Evolutionary conservation across 2,797 vertebrate species (phyloP).

Genomic region (Enteromius fasciolatus): DNA sequence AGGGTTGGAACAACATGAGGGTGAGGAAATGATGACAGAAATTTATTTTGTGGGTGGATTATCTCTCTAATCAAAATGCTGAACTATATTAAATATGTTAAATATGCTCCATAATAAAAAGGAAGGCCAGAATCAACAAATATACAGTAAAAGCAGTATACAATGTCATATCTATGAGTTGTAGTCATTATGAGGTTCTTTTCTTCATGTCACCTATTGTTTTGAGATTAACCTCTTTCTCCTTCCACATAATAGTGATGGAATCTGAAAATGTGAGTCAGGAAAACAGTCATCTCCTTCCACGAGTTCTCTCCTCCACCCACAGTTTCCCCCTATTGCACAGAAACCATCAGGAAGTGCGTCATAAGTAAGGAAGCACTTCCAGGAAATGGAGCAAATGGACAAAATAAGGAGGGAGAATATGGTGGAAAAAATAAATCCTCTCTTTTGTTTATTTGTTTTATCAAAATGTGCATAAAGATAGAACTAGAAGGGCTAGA

Average conservation of each 20-base stretch:
- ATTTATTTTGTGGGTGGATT: background rate
- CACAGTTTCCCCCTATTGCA: slow-evolving; percentile 64
- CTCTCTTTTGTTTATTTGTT: slow-evolving; percentile 1
- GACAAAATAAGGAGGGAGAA: slow-evolving; percentile 36
- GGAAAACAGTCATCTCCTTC: slow-evolving; percentile 52
- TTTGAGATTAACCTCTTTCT: slow-evolving; percentile 29
- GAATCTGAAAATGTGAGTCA: slow-evolving; percentile 51
- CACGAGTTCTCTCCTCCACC: slow-evolving; percentile 31
- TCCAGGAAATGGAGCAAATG: slow-evolving; percentile 60
- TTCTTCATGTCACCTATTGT: slow-evolving; percentile 45
- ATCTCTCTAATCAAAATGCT: background rate
- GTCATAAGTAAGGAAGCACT: slow-evolving; percentile 71
- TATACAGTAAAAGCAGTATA: background rate
- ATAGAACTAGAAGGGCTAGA: background rate
- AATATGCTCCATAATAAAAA: background rate
- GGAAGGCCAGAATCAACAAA: background rate
- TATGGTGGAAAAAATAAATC: slow-evolving; percentile 40
- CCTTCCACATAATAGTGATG: slow-evolving; percentile 41
- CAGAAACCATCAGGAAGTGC: slow-evolving; percentile 76
- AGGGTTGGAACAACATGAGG: background rate
- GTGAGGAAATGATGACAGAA: background rate
- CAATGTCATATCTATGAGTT: background rate
- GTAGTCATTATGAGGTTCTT: background rate
- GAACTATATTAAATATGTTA: background rate
- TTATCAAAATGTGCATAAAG: background rate